phyloP scores from a whole-genome alignment of 2,888 invertebrate species.

The Miltochrista miniata region DNA sequence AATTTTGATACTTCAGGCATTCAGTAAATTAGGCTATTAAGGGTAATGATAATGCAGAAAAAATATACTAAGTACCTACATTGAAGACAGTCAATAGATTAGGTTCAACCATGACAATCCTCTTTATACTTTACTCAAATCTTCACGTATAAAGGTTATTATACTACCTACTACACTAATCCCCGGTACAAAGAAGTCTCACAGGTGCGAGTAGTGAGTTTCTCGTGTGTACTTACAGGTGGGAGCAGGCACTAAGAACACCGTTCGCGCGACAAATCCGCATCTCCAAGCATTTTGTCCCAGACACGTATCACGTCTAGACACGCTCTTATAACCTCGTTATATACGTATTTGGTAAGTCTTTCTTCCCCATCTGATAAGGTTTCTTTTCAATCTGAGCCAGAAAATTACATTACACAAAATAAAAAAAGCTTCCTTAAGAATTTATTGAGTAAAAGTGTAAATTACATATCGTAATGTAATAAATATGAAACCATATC shows the following conservation, averaged over 20 bases:
- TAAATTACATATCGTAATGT: constrained; percentile 1
- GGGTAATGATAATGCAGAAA: too few relatives aligned
- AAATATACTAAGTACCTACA: too few relatives aligned
- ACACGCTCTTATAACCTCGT: constrained; percentile 44
- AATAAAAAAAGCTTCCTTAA: not conserved
- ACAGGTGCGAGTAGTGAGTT: constrained; percentile 5
- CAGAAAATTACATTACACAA: constrained; percentile 2
- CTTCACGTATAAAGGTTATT: not conserved
- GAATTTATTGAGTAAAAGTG: not conserved
- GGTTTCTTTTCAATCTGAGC: constrained; percentile 14
- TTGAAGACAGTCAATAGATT: constrained; percentile 7
- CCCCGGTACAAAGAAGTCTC: too few relatives aligned
- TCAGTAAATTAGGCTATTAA: too few relatives aligned
- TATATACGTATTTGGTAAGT: too few relatives aligned
- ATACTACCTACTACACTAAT: not conserved
- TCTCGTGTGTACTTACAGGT: constrained; percentile 25
- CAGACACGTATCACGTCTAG: constrained; percentile 51
- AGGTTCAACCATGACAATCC: constrained; percentile 11
- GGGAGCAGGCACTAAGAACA: constrained; percentile 39
- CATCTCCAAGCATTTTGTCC: too few relatives aligned
- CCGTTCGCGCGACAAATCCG: constrained; percentile 57
- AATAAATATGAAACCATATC: constrained; percentile 2
- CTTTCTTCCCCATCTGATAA: constrained; percentile 12
- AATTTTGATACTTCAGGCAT: too few relatives aligned
- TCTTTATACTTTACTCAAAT: constrained; percentile 5